Evolutionary conservation across 2,888 invertebrate genomes (phyloP).

Genomic region (Heteropelma amictum): DNA sequence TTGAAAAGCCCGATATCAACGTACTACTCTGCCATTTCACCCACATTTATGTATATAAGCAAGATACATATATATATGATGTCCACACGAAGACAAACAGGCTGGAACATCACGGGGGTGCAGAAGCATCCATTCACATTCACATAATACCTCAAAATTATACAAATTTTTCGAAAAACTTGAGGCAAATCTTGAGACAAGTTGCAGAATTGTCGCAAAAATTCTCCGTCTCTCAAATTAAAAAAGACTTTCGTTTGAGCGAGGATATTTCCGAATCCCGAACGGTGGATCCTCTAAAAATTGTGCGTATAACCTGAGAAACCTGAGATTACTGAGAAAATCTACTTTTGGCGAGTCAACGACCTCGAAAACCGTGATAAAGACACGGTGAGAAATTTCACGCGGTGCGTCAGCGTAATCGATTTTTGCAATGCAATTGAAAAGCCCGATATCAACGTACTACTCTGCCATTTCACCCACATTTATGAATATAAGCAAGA

Average conservation of each 20-base stretch:
- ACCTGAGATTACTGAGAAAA: too few relatives aligned
- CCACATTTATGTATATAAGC: background rate
- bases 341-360: too few relatives aligned
- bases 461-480: background rate
- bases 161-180: too few relatives aligned
- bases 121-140: slow-evolving; percentile 63
- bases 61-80: background rate
- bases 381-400: background rate
- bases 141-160: too few relatives aligned
- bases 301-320: too few relatives aligned
- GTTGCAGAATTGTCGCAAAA: too few relatives aligned
- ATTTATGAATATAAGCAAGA: background rate
- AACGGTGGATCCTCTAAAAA: too few relatives aligned
- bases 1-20: background rate
- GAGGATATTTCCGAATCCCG: too few relatives aligned
- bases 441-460: background rate
- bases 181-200: too few relatives aligned
- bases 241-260: too few relatives aligned
- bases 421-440: background rate
- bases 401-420: background rate
- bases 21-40: background rate
- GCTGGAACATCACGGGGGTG: slow-evolving; percentile 47
- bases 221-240: too few relatives aligned
- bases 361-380: too few relatives aligned
- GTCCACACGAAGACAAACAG: background rate